These are phyloP conservation scores for Ciconia maguari DNA, from an alignment of 2,113 vertebrate species.

Conservation along the genomic window DNA sequence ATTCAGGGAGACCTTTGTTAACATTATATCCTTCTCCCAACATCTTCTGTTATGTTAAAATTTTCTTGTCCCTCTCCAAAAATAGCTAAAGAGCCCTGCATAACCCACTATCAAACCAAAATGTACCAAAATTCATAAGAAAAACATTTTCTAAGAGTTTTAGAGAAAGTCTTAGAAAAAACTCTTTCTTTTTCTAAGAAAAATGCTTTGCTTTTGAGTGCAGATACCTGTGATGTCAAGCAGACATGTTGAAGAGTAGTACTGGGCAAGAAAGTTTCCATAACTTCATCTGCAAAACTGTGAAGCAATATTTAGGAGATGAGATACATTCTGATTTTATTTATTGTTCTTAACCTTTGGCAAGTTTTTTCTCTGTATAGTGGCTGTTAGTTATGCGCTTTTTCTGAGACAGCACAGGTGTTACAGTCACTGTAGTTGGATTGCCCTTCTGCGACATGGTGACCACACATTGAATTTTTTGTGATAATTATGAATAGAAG, in stretches of 20 bases:
- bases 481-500: neutral
- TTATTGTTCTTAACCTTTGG: neutral
- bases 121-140: neutral
- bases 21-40: neutral
- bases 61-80: neutral
- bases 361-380: neutral
- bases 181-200: too few species aligned
- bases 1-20: neutral
- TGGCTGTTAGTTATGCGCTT: neutral
- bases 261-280: neutral
- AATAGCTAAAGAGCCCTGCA: neutral
- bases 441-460: neutral
- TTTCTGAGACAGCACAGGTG: neutral
- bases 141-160: neutral
- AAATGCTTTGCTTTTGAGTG: neutral
- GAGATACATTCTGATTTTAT: neutral
- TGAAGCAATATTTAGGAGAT: neutral
- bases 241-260: neutral
- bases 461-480: neutral
- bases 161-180: too few species aligned
- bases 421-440: neutral
- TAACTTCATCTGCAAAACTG: neutral
- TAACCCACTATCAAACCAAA: neutral
- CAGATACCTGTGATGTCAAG: neutral
- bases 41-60: accelerated